Percentiles rank a stretch among this genome's conserved stretches.
Evolutionary conservation across 2,888 invertebrate species (phyloP).

Genomic region (Ochropleura plecta): DNA sequence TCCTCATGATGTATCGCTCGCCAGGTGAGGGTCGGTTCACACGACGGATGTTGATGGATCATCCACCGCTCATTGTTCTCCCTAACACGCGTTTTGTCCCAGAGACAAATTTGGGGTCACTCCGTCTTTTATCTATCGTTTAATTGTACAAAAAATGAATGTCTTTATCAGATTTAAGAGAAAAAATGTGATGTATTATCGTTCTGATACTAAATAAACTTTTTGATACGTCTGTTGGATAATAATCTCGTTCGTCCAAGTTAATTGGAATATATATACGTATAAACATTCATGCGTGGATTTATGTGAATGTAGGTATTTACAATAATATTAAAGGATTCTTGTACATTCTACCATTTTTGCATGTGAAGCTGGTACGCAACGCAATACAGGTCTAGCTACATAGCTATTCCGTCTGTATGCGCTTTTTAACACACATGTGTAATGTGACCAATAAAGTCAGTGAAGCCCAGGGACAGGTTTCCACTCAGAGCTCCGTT

Average conservation of each 20-base stretch:
- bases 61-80: slow-evolving; percentile 83
- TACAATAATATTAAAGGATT: no score
- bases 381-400: no score
- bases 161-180: slow-evolving; percentile 14
- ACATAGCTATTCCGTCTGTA: background rate
- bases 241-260: background rate
- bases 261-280: background rate
- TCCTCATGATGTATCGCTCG: slow-evolving; percentile 83
- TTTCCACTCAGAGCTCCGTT: slow-evolving; percentile 8
- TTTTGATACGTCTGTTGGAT: background rate
- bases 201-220: background rate
- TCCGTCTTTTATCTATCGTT: slow-evolving; percentile 74
- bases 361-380: no score
- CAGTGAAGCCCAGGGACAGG: slow-evolving; percentile 4
- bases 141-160: slow-evolving; percentile 73
- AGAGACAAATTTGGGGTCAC: slow-evolving; percentile 88
- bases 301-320: no score
- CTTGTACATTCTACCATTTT: no score
- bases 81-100: slow-evolving; percentile 77
- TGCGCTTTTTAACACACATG: slow-evolving; percentile 1
- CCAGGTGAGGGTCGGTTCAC: slow-evolving; percentile 87
- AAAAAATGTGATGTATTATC: slow-evolving; percentile 19
- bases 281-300: no score
- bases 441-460: slow-evolving; percentile 1
- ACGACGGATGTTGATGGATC: slow-evolving; percentile 89